These are phyloP conservation scores for Achlya flavicornis DNA, from an alignment of 2,888 invertebrate species.

Conservation along the genomic window DNA sequence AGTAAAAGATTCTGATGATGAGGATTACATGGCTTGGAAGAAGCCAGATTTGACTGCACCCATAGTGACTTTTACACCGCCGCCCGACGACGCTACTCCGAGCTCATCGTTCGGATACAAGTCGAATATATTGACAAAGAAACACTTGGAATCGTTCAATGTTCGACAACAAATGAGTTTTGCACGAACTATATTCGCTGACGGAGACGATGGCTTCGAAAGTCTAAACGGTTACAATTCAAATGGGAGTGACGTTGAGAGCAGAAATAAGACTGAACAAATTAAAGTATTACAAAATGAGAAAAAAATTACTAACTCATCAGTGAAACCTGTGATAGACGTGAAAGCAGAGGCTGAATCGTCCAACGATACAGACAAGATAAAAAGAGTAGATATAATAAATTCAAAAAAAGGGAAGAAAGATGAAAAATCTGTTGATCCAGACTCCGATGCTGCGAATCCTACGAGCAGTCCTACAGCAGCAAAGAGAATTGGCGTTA, in stretches of 20 bases:
- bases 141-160: conserved; percentile 75
- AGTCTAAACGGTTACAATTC: conserved; percentile 93
- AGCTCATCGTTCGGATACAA: conserved; percentile 63
- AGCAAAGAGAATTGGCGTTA: conserved; percentile 65
- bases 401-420: conserved; percentile 52
- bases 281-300: conserved; percentile 32
- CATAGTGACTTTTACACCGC: conserved; percentile 76
- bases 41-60: conserved; percentile 69
- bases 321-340: conserved; percentile 24
- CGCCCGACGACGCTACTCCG: conserved; percentile 64
- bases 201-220: conserved; percentile 93
- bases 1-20: conserved; percentile 78
- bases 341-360: conserved; percentile 18
- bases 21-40: conserved; percentile 79
- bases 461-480: conserved; percentile 61
- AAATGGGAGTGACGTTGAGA: conserved; percentile 84
- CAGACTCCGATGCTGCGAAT: conserved; percentile 65
- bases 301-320: conserved; percentile 23
- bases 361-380: conserved; percentile 21
- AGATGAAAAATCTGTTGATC: conserved; percentile 68
- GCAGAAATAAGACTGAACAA: conserved; percentile 38
- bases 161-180: conserved; percentile 58
- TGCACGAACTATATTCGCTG: conserved; percentile 63
- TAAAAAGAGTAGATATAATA: conserved; percentile 16
- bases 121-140: conserved; percentile 71